Evolutionary conservation across 2,113 vertebrate species (phyloP).

Genomic region (Podarcis raffonei): DNA sequence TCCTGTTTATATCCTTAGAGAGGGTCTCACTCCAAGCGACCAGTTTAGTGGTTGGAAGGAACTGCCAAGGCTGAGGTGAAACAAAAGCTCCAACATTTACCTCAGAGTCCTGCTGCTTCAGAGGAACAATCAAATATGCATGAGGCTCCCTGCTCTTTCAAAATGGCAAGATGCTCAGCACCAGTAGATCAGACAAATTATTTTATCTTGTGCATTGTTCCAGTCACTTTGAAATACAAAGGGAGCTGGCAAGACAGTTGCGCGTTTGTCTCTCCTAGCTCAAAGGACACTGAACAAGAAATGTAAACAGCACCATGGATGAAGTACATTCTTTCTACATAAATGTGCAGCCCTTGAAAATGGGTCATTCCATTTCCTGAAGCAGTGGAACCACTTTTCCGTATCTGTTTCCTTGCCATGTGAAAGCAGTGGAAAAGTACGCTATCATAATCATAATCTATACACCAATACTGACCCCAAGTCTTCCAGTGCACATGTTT

Average conservation of each 20-base stretch:
- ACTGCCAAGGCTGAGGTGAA: slow-evolving; percentile 49
- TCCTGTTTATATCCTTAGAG: slow-evolving; percentile 42
- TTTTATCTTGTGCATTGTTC: slow-evolving; percentile 26
- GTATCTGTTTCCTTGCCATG: neutral
- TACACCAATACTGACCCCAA: too few species aligned
- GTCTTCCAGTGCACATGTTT: too few species aligned
- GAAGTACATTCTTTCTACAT: neutral
- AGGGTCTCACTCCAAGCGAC: slow-evolving; percentile 39
- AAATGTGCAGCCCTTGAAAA: neutral
- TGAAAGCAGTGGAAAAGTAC: neutral
- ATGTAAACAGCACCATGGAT: neutral
- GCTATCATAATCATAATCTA: too few species aligned
- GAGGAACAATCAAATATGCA: slow-evolving; percentile 59
- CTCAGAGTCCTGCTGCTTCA: slow-evolving; percentile 26
- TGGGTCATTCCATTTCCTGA: neutral
- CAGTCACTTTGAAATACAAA: slow-evolving; percentile 33
- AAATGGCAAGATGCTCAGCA: slow-evolving; percentile 44
- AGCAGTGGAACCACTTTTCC: neutral
- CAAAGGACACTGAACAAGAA: neutral
- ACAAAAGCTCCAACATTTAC: slow-evolving; percentile 48
- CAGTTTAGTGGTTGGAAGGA: slow-evolving; percentile 29
- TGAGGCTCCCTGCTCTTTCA: slow-evolving; percentile 46
- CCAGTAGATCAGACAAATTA: slow-evolving; percentile 30
- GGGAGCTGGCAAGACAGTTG: slow-evolving; percentile 3
- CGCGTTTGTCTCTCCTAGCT: neutral